These are phyloP conservation scores for Caiman crocodilus DNA, from an alignment of 2,797 vertebrate species.

Conservation along the genomic window DNA sequence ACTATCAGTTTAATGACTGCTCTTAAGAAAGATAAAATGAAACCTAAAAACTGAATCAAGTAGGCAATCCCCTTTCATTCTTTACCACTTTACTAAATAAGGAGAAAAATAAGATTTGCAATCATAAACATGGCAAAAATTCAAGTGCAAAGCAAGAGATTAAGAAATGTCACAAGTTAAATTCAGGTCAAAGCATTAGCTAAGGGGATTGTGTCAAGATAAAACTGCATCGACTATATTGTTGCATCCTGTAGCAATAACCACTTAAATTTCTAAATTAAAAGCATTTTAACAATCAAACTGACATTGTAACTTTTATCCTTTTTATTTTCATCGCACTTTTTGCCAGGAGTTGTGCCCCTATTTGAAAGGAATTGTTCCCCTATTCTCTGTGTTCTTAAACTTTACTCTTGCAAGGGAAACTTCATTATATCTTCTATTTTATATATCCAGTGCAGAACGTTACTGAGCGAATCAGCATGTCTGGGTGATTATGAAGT, in stretches of 20 bases:
- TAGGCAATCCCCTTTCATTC: neutral
- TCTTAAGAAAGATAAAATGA: neutral
- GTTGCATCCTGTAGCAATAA: no score
- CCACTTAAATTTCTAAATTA: neutral
- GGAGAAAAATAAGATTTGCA: neutral
- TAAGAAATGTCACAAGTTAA: neutral
- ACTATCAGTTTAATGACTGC: neutral
- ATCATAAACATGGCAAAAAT: neutral
- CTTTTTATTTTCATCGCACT: neutral
- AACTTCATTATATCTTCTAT: neutral
- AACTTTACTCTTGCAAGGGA: neutral
- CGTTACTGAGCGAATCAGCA: neutral
- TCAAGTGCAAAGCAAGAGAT: neutral
- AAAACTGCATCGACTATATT: neutral
- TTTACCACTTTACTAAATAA: neutral
- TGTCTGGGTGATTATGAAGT: neutral
- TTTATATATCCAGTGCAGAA: neutral
- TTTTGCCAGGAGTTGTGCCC: neutral
- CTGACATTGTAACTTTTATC: neutral
- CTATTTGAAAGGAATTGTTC: neutral
- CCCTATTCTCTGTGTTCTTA: neutral
- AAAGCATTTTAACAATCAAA: neutral
- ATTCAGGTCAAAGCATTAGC: neutral
- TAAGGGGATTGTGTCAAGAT: neutral
- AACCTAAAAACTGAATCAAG: neutral